Conservation (phyloP, 2,888 invertebrate genomes). For the Ceratothoa steindachneri region DNA sequence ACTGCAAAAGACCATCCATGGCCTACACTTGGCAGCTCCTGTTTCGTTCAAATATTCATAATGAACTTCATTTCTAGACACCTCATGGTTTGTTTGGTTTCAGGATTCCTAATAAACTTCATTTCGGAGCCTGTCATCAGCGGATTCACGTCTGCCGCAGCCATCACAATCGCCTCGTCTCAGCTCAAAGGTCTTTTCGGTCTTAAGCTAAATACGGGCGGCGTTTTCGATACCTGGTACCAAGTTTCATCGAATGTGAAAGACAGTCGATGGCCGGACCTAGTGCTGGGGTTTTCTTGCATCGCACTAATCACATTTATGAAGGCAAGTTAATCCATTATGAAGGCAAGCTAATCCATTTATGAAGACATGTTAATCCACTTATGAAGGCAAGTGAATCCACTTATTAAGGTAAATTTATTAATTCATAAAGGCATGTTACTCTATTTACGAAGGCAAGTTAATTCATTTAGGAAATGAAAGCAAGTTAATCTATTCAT, state of each 20-base stretch:
- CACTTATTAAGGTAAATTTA: too few species aligned
- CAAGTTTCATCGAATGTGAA: slow-evolving; percentile 67
- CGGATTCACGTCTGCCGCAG: slow-evolving; percentile 81
- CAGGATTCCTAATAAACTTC: slow-evolving; percentile 78
- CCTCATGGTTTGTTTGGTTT: not conserved
- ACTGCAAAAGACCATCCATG: too few species aligned
- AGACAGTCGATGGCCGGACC: slow-evolving; percentile 66
- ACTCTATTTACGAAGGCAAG: too few species aligned
- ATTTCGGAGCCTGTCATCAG: slow-evolving; percentile 80
- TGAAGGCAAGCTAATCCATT: too few species aligned
- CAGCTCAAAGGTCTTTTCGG: slow-evolving; percentile 66
- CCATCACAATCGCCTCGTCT: slow-evolving; percentile 73
- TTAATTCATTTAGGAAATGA: too few species aligned
- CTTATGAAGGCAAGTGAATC: too few species aligned
- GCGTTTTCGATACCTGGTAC: slow-evolving; percentile 64
- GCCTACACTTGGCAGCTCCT: too few species aligned
- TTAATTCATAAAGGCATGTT: too few species aligned
- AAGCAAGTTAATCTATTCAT: too few species aligned
- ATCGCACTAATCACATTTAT: slow-evolving; percentile 68
- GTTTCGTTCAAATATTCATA: too few species aligned
- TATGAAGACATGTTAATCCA: too few species aligned
- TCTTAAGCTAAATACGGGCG: slow-evolving; percentile 53
- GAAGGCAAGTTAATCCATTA: slow-evolving; percentile 66
- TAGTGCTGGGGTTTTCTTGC: slow-evolving; percentile 67
- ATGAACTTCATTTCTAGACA: too few species aligned